Evolutionary conservation across 2,888 invertebrate genomes (phyloP), one percentile per base, ranked within the genome.

Genomic region (Leptopilina syphax): DNA sequence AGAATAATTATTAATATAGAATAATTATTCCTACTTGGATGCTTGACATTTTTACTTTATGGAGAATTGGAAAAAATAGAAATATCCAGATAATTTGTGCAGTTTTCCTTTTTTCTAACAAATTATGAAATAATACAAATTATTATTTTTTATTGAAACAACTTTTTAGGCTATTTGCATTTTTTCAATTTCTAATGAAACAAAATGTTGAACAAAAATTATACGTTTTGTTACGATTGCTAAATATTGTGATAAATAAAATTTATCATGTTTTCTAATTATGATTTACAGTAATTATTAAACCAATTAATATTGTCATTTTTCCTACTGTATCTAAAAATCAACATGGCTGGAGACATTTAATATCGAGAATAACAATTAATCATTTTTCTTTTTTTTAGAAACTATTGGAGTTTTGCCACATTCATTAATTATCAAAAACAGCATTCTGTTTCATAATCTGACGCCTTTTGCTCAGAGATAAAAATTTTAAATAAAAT

Each of bases 261-360:
- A 12, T 57, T 57, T 12, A 57, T 57, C 12, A 13, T 57, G 1
- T 57, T 57, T 12, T 12, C 5, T 57, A 47, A 7, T 9, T 47
- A 10, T 80, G 81, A 79, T 67, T 80, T 78, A 70, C 68, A 18
- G 18, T 18, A 18, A 80, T 78, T 73, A 81, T 79, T 70, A 54
- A 44, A 57, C 44, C 76, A 78, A 80, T 77, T 18, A 18, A 18
- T 18, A 18, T 18, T 54, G 18, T 18, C 18, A 57, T 34, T 57
- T 57, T 57, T 57, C 18, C 18, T 18, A 18, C 18, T 60, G 60
- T 60, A 60, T n/a, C 60, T 60, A 60, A 60, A n/a, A n/a, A 57
- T 57, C 47, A 47, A 47, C 47, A 18, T 18, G n/a, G 7, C 60
- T 18, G 60, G 18, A 24, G 63, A 24, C 63, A 60, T 60, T 63